A percentile compares a stretch with the other conserved stretches of the same genome.
Evolutionary conservation across 2,888 invertebrate genomes (phyloP).

Genomic region (Sericinus montela): DNA sequence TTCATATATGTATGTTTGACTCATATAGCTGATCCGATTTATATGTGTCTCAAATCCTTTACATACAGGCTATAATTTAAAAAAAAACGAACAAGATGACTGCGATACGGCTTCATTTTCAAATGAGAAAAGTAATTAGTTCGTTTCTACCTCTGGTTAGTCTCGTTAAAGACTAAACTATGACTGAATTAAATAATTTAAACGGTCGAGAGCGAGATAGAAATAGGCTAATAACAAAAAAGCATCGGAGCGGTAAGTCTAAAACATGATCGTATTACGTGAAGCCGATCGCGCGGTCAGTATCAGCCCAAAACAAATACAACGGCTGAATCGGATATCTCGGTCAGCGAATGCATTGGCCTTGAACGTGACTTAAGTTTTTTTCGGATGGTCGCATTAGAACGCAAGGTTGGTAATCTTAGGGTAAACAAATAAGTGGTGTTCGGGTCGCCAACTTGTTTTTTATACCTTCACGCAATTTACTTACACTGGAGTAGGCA

Average conservation of each 20-base stretch:
- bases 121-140: too few species aligned
- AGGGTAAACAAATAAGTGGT: slow-evolving; percentile 9
- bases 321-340: slow-evolving; percentile 29
- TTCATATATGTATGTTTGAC: too few species aligned
- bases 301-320: slow-evolving; percentile 17
- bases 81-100: too few species aligned
- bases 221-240: background rate
- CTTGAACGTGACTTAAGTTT: slow-evolving; percentile 57
- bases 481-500: too few species aligned
- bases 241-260: background rate
- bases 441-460: background rate
- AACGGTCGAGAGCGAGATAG: background rate
- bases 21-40: too few species aligned
- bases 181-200: too few species aligned
- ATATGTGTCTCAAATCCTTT: too few species aligned
- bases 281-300: background rate
- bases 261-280: slow-evolving; percentile 7
- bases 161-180: too few species aligned
- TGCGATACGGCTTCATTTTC: too few species aligned
- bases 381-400: slow-evolving; percentile 20
- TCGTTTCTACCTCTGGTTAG: too few species aligned
- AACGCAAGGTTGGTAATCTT: slow-evolving; percentile 16
- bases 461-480: too few species aligned
- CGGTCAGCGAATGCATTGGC: slow-evolving; percentile 56
- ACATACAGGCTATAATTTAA: too few species aligned